These are phyloP conservation scores for Ormyrus rosae DNA, from an alignment of 2,888 invertebrate species.

Conservation along the genomic window DNA sequence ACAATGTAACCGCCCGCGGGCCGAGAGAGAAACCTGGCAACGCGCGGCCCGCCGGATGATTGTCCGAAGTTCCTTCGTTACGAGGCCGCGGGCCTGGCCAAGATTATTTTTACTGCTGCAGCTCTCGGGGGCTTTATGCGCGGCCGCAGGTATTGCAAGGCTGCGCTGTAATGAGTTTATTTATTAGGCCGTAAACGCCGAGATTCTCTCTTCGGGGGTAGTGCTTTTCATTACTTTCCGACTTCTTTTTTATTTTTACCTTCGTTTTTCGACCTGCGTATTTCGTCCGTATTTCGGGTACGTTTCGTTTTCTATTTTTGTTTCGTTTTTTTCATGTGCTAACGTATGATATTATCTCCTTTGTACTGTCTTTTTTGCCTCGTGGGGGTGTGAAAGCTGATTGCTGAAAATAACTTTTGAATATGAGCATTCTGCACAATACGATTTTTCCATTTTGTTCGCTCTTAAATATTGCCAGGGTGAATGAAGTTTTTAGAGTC, in stretches of 20 bases:
- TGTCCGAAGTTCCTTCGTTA: constrained; percentile 29
- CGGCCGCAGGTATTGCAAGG: background rate
- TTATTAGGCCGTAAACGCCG: constrained; percentile 38
- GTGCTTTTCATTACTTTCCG: background rate
- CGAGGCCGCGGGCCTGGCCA: background rate
- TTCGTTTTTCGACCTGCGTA: too few species aligned
- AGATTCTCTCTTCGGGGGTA: too few species aligned
- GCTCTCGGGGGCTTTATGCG: background rate
- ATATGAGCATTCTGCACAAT: background rate
- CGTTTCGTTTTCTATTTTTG: too few species aligned
- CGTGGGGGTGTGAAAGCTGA: constrained; percentile 31
- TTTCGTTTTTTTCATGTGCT: constrained; percentile 24
- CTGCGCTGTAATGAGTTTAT: constrained; percentile 43
- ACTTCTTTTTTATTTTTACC: too few species aligned
- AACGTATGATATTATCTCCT: constrained; percentile 10
- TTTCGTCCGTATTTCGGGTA: too few species aligned
- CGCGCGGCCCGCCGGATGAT: background rate
- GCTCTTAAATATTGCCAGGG: too few species aligned
- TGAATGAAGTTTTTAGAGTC: background rate
- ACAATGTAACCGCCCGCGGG: background rate
- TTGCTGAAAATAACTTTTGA: constrained; percentile 20
- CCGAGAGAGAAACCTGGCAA: too few species aligned
- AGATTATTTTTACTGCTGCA: constrained; percentile 51
- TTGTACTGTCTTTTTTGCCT: background rate
- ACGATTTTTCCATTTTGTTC: too few species aligned